Percentiles rank a stretch among this genome's conserved stretches.
These are phyloP conservation scores for Plagodis pulveraria DNA, from an alignment of 2,888 invertebrate species.

Conservation along the genomic window DNA sequence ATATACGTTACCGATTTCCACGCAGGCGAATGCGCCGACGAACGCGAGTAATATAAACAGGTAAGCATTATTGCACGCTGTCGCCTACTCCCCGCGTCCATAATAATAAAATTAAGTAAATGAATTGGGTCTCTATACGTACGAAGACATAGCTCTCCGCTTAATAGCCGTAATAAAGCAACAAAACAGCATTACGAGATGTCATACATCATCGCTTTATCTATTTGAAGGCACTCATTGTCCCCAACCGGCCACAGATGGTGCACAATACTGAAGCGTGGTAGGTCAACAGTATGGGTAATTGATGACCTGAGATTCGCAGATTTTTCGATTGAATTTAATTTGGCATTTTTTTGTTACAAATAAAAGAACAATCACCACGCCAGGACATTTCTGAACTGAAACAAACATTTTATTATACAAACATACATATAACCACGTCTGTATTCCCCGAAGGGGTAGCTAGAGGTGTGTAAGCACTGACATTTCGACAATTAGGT, in stretches of 20 bases:
- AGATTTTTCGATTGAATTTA: background rate
- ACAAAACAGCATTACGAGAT: conserved; percentile 40
- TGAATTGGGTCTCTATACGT: conserved; percentile 16
- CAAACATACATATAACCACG: no score
- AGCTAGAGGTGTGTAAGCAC: no score
- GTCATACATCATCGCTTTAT: conserved; percentile 54
- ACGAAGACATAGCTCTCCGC: conserved; percentile 16
- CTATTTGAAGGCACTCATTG: conserved; percentile 59
- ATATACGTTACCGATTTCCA: no score
- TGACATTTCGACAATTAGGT: no score
- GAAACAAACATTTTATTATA: no score
- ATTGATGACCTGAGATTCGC: background rate
- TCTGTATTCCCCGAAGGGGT: no score
- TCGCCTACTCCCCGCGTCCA: background rate
- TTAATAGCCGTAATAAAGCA: conserved; percentile 32
- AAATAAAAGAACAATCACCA: no score
- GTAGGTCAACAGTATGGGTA: conserved; percentile 7
- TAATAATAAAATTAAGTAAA: conserved; percentile 14
- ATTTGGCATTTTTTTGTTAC: no score
- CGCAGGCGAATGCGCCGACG: no score
- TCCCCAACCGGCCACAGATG: conserved; percentile 61
- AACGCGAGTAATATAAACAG: no score
- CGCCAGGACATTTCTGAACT: no score
- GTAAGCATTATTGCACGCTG: background rate
- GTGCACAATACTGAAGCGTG: conserved; percentile 43